These are phyloP conservation scores for Aspidiotus destructor DNA, from an alignment of 2,888 invertebrate genomes.

Conservation along the genomic window DNA sequence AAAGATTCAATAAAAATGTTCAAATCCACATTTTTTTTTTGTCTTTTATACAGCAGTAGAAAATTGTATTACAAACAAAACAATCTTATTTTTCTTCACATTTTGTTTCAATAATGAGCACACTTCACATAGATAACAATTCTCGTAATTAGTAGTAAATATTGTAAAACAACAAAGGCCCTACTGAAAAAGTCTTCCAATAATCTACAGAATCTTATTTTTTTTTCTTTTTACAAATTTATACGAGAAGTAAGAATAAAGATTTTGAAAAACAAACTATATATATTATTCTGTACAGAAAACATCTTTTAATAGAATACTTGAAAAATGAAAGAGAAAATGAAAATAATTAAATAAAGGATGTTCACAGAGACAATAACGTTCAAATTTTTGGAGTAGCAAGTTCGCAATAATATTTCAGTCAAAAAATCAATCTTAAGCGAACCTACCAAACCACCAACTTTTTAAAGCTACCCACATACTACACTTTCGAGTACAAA, in stretches of 20 bases:
- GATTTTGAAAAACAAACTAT: not conserved
- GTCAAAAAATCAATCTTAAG: too few species aligned
- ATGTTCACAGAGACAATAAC: too few species aligned
- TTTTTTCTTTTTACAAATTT: not conserved
- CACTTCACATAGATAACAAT: not conserved
- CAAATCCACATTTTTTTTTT: not conserved
- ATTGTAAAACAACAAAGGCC: not conserved
- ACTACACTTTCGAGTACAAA: too few species aligned
- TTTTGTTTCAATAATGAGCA: not conserved
- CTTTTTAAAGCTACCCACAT: too few species aligned
- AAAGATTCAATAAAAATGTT: conserved; percentile 1
- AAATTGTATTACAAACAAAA: not conserved
- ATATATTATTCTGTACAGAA: not conserved
- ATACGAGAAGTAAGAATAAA: not conserved
- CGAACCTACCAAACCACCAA: too few species aligned
- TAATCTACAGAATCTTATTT: not conserved
- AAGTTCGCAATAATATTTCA: too few species aligned
- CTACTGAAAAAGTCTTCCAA: not conserved
- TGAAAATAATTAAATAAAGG: too few species aligned
- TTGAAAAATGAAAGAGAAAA: too few species aligned
- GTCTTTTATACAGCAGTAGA: not conserved
- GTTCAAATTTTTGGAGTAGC: too few species aligned
- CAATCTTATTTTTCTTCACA: not conserved
- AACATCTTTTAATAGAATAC: too few species aligned
- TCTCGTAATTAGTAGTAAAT: too few species aligned